A percentile compares a stretch with the other conserved stretches of the same genome.
These are phyloP conservation scores for Anorthoa munda DNA, from an alignment of 2,888 invertebrate species.

Conservation along the genomic window DNA sequence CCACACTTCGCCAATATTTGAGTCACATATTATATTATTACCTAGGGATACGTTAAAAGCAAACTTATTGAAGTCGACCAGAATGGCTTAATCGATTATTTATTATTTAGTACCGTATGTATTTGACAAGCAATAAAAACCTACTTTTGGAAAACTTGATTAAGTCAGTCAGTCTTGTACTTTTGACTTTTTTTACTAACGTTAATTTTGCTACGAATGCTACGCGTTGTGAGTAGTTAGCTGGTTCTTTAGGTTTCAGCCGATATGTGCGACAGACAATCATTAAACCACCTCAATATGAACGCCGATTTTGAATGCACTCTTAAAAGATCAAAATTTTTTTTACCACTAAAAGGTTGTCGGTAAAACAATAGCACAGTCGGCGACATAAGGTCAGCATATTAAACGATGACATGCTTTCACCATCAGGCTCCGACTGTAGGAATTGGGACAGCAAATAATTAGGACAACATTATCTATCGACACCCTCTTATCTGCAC, in stretches of 20 bases:
- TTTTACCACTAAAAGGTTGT: slow-evolving; percentile 4
- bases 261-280: neutral
- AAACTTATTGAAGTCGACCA: no score
- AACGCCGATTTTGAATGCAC: neutral
- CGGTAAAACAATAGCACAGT: neutral
- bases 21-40: neutral
- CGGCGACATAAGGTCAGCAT: slow-evolving; percentile 16
- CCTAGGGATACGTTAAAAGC: no score
- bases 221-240: neutral
- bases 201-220: neutral
- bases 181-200: no score
- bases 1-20: neutral
- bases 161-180: no score
- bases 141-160: no score
- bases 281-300: neutral
- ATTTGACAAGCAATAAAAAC: no score
- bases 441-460: slow-evolving; percentile 47
- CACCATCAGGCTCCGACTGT: slow-evolving; percentile 24
- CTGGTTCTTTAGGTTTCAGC: neutral
- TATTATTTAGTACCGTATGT: no score
- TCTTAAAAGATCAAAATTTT: neutral
- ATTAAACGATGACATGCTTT: slow-evolving; percentile 39
- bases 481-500: slow-evolving; percentile 65
- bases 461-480: slow-evolving; percentile 63
- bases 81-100: no score